Conservation (phyloP, 2,113 vertebrate genomes). For the Amphilophus citrinellus region DNA sequence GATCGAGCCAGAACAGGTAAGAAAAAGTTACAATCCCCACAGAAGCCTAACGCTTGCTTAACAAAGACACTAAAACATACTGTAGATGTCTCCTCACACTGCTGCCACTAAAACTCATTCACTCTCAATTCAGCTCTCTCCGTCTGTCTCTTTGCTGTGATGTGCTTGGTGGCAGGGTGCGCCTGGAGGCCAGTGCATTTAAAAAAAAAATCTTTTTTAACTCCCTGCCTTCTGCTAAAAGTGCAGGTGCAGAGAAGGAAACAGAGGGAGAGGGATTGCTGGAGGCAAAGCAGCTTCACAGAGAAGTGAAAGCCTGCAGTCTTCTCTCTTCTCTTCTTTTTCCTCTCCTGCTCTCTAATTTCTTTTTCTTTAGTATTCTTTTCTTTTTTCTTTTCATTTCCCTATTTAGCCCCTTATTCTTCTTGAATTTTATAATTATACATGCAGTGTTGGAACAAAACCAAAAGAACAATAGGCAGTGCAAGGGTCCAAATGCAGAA, state of each 20-base stretch:
- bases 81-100: constrained; percentile 9
- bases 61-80: constrained; percentile 21
- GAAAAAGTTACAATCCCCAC: constrained; percentile 19
- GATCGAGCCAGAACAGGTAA: constrained; percentile 18
- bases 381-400: not conserved
- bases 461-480: too few relatives aligned
- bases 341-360: constrained; percentile 10
- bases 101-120: constrained; percentile 33
- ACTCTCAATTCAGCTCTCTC: constrained; percentile 31
- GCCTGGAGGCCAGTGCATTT: constrained; percentile 57
- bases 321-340: constrained; percentile 42
- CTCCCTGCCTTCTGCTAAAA: constrained; percentile 55
- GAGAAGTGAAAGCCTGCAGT: constrained; percentile 56
- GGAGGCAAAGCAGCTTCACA: constrained; percentile 59
- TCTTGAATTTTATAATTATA: constrained; percentile 16
- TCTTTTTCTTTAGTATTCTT: not conserved
- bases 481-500: too few relatives aligned
- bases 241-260: constrained; percentile 29
- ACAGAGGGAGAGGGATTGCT: constrained; percentile 41
- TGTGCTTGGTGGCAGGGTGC: constrained; percentile 50
- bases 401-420: constrained; percentile 6
- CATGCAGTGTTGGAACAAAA: not conserved
- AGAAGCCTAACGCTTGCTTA: not conserved
- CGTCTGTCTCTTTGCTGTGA: constrained; percentile 23
- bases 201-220: constrained; percentile 43